phyloP scores from a whole-genome alignment of 2,797 vertebrate genomes.

The Coilia nasus region DNA sequence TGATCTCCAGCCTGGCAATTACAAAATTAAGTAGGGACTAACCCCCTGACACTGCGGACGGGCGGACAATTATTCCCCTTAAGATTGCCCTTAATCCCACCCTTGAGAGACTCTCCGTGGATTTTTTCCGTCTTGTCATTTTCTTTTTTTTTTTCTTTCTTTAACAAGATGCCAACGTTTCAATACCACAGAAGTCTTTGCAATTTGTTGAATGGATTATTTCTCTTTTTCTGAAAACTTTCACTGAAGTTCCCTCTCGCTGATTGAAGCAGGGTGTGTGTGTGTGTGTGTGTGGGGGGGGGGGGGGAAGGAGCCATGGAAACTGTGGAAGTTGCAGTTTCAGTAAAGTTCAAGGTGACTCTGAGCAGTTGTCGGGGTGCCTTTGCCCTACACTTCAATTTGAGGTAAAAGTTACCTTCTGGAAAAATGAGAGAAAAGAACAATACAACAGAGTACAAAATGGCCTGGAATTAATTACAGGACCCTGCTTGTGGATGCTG shows the following conservation, averaged over 20 bases:
- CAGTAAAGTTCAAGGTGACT: slow-evolving; percentile 44
- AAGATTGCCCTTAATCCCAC: slow-evolving; percentile 40
- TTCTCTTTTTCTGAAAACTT: neutral
- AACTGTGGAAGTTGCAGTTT: slow-evolving; percentile 31
- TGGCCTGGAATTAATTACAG: neutral
- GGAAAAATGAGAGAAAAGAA: slow-evolving; percentile 7
- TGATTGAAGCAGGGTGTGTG: neutral
- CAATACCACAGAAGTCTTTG: slow-evolving; percentile 37
- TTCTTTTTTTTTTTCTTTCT: neutral
- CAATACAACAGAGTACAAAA: neutral
- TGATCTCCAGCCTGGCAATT: slow-evolving; percentile 42
- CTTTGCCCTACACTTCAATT: slow-evolving; percentile 26
- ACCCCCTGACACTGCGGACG: slow-evolving; percentile 37
- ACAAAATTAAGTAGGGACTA: slow-evolving; percentile 37
- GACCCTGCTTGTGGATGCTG: slow-evolving; percentile 16
- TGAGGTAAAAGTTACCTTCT: neutral
- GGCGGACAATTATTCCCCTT: slow-evolving; percentile 38
- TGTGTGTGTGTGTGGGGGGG: too few species aligned
- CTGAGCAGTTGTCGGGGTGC: slow-evolving; percentile 26
- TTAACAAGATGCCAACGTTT: slow-evolving; percentile 17
- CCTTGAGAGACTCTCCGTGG: slow-evolving; percentile 34
- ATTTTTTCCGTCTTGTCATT: slow-evolving; percentile 6
- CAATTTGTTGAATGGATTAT: slow-evolving; percentile 34
- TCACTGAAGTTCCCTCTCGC: neutral
- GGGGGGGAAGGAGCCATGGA: neutral